Percentiles rank a stretch among this genome's conserved stretches.
phyloP scores from a whole-genome alignment of 2,888 invertebrate species.

The Sinohyriopsis cumingii region DNA sequence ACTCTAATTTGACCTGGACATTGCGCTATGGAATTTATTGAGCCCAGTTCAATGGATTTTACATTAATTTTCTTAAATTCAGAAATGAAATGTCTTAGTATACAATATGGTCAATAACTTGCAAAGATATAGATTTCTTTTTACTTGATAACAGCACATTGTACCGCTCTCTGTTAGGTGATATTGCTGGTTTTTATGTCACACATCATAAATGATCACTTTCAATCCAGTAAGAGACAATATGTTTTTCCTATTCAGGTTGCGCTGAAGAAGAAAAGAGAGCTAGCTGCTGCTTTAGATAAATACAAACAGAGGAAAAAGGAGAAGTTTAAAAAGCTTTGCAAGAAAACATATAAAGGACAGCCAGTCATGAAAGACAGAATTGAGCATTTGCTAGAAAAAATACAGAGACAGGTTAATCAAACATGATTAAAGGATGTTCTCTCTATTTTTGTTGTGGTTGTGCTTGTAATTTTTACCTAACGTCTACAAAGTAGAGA shows the following conservation, averaged over 20 bases:
- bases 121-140: not conserved
- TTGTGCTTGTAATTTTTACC: too few relatives aligned
- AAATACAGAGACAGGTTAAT: constrained; percentile 74
- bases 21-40: too few relatives aligned
- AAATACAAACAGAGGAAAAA: constrained; percentile 82
- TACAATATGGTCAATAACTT: too few relatives aligned
- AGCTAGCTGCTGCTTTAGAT: constrained; percentile 73
- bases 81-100: too few relatives aligned
- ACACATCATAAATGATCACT: too few relatives aligned
- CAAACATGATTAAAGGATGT: constrained; percentile 17
- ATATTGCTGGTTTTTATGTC: not conserved
- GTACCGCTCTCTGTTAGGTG: not conserved
- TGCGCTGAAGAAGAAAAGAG: constrained; percentile 27
- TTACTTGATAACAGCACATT: not conserved
- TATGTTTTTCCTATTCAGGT: constrained; percentile 31
- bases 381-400: constrained; percentile 83
- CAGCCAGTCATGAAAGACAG: constrained; percentile 90
- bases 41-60: too few relatives aligned
- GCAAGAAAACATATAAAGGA: constrained; percentile 85
- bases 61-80: too few relatives aligned
- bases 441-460: too few relatives aligned
- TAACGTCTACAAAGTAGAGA: too few relatives aligned
- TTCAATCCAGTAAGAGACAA: too few relatives aligned
- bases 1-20: too few relatives aligned
- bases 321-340: constrained; percentile 81